These are phyloP conservation scores for Strigops habroptila DNA, from an alignment of 2,113 vertebrate species.

Conservation along the genomic window DNA sequence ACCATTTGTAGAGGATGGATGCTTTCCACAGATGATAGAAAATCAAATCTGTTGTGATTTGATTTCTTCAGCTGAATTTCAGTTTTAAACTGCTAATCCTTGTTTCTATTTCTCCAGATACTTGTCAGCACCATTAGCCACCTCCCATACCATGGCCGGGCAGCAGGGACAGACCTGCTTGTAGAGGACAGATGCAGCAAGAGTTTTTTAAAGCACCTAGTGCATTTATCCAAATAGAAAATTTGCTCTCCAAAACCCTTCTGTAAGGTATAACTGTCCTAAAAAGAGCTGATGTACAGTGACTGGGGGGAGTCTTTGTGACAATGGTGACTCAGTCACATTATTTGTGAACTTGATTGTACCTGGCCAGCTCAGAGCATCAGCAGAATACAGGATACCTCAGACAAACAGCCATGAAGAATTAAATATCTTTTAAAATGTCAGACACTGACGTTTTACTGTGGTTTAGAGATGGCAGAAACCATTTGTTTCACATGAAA, in stretches of 20 bases:
- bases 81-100: neutral
- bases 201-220: neutral
- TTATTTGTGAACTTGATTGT: neutral
- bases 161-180: neutral
- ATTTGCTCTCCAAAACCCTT: neutral
- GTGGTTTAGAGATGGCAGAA: neutral
- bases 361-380: neutral
- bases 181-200: neutral
- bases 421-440: neutral
- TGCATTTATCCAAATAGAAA: neutral
- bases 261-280: neutral
- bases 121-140: neutral
- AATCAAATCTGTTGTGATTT: neutral
- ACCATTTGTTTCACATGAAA: neutral
- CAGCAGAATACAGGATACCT: neutral
- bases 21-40: neutral
- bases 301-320: neutral
- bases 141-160: neutral
- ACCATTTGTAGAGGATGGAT: neutral
- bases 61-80: neutral
- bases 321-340: neutral
- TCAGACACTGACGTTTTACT: neutral
- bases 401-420: neutral
- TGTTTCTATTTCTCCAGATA: neutral
- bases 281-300: neutral